phyloP scores from a whole-genome alignment of 2,113 vertebrate species.

The Sapajus apella region DNA sequence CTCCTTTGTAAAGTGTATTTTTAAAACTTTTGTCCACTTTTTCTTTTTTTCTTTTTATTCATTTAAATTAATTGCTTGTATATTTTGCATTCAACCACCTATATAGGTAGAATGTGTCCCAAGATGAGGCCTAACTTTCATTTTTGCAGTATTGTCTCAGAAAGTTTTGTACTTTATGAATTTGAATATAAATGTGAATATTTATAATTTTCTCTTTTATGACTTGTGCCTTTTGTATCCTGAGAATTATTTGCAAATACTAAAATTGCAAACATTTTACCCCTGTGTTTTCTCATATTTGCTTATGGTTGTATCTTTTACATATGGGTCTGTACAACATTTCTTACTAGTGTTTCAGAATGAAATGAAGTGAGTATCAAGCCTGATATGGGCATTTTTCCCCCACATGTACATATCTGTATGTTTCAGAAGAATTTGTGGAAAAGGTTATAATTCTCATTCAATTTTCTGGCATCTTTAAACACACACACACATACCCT shows the following conservation, averaged over 20 bases:
- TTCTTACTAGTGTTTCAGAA: neutral
- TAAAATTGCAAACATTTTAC: neutral
- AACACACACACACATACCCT: neutral
- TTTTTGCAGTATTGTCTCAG: neutral
- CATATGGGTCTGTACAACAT: neutral
- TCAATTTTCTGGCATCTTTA: neutral
- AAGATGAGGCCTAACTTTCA: neutral
- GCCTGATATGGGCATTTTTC: neutral
- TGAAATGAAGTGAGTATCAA: neutral
- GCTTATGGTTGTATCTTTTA: neutral
- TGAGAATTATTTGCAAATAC: neutral
- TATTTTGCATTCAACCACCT: neutral
- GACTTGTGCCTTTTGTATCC: neutral
- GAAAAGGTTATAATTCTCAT: neutral
- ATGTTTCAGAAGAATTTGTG: neutral
- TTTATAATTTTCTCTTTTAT: neutral
- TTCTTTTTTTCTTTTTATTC: neutral
- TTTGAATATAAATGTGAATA: neutral
- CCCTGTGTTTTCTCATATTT: neutral
- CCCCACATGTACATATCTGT: neutral
- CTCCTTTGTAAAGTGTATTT: neutral
- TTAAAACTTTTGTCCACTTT: neutral
- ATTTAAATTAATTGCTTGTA: neutral
- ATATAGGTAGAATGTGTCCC: neutral
- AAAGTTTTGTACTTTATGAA: neutral